phyloP scores from a whole-genome alignment of 2,888 invertebrate species.

The Esperia sulphurella region DNA sequence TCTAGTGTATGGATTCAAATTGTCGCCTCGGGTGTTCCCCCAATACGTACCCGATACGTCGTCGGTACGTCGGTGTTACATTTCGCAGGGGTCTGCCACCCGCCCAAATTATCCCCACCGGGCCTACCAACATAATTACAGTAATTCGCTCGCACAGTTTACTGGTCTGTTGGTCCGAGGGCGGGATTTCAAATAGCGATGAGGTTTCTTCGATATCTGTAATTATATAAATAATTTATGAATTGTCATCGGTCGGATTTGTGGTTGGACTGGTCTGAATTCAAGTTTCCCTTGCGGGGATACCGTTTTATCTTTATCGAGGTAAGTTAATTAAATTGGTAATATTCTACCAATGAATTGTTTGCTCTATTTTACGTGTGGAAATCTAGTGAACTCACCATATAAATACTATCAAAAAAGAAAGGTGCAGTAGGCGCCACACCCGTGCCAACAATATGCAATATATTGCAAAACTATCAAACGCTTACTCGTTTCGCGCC shows the following conservation, averaged over 20 bases:
- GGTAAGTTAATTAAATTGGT: not conserved
- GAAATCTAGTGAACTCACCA: too few relatives aligned
- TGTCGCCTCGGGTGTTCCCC: not conserved
- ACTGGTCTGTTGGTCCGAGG: not conserved
- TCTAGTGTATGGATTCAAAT: not conserved
- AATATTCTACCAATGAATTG: too few relatives aligned
- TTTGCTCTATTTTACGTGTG: too few relatives aligned
- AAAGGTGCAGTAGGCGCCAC: too few relatives aligned
- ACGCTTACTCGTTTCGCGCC: too few relatives aligned
- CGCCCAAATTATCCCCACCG: constrained; percentile 54
- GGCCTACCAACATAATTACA: constrained; percentile 58
- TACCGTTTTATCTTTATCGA: too few relatives aligned
- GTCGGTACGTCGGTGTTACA: constrained; percentile 36
- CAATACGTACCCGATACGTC: not conserved
- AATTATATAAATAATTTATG: constrained; percentile 10
- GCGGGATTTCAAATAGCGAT: not conserved
- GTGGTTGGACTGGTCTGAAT: too few relatives aligned
- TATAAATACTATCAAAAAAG: too few relatives aligned
- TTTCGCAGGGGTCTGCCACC: constrained; percentile 49
- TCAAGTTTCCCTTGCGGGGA: too few relatives aligned
- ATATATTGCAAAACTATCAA: too few relatives aligned
- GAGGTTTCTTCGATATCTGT: constrained; percentile 4
- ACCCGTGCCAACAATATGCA: too few relatives aligned
- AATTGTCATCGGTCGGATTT: not conserved
- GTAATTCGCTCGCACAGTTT: constrained; percentile 52